Base-by-base conservation (phyloP, 2,113 vertebrate species). In the Abramis brama region DNA sequence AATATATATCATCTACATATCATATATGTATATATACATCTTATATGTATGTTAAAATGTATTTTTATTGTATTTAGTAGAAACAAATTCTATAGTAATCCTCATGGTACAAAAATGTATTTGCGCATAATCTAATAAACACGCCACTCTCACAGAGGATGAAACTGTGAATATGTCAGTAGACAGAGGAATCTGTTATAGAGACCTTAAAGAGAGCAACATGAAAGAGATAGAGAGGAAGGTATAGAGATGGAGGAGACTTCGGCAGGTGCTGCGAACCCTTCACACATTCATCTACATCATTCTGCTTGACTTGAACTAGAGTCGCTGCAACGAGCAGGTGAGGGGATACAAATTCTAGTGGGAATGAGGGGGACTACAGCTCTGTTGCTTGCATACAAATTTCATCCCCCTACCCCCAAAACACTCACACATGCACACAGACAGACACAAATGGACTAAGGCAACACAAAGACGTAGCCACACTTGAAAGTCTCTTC, bases 301-400 rank as follows among this genome's bases (percentile, higher is more conserved):
- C 95, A 97, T 96, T 96, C 92, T 95, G 96, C 86, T 92, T 93
- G 92, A 95, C 95, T 97, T 97, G 96, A 97, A 96, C 88, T 94
- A 93, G 95, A 95, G 93, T 97, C 96, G 97, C 95, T 96, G 96
- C 95, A 95, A 93, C 95, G 95, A 96, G 97, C 97, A 99, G 97
- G 97, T 99, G 97, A 99, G 95, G 93, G 95, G 93, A 96, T 93
- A 97, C 91, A 96, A 95, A 95, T 94, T 94, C 94, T 89, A 88
- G 92, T 92, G 91, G 81, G 60, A 73, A 79, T 39, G 70, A 36
- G 85, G 43, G 82, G 87, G 13, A 88, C 27, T 52, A 47, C 19
- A 84, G 92, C 92, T 94, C 94, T 93, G 94, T 93, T 91, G 96
- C 93, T 95, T 96, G 96, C 94, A 96, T 94, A 96, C 94, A 97